A percentile compares a stretch with the other conserved stretches of the same genome.
These are phyloP conservation scores for Eleutherodactylus coqui DNA, from an alignment of 2,797 vertebrate species.

Conservation along the genomic window DNA sequence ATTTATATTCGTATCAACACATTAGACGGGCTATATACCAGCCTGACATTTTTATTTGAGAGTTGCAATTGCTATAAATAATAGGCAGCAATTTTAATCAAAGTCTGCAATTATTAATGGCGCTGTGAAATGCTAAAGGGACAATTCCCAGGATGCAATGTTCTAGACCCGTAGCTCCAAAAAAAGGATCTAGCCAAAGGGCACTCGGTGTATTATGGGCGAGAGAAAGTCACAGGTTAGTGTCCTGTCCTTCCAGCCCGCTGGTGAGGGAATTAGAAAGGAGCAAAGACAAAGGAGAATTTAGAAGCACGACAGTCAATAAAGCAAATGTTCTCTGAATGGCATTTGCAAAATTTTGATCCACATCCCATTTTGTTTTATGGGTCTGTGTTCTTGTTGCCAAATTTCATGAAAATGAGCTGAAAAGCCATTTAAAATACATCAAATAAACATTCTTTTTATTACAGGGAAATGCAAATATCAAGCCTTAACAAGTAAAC, in stretches of 20 bases:
- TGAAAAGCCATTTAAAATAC: slow-evolving; percentile 72
- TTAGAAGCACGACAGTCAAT: slow-evolving; percentile 62
- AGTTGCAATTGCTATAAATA: slow-evolving; percentile 65
- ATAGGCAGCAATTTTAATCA: slow-evolving; percentile 66
- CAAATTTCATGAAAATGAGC: slow-evolving; percentile 71
- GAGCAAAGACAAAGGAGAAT: neutral
- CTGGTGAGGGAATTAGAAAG: slow-evolving; percentile 43
- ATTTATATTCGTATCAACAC: slow-evolving; percentile 54
- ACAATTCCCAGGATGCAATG: slow-evolving; percentile 22
- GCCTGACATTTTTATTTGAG: slow-evolving; percentile 68
- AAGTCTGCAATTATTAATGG: slow-evolving; percentile 61
- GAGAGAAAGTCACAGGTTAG: slow-evolving; percentile 43
- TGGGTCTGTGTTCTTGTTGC: slow-evolving; percentile 67
- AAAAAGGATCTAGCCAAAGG: slow-evolving; percentile 33
- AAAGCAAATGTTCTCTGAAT: slow-evolving; percentile 67
- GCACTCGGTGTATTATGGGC: neutral
- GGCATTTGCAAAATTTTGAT: slow-evolving; percentile 66
- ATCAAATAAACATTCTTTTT: slow-evolving; percentile 73
- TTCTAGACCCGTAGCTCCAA: neutral
- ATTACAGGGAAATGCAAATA: slow-evolving; percentile 73
- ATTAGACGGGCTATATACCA: slow-evolving; percentile 61
- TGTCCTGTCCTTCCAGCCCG: slow-evolving; percentile 35
- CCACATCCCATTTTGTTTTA: slow-evolving; percentile 67
- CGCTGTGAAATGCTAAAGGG: slow-evolving; percentile 47
- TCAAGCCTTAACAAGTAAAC: slow-evolving; percentile 75